Conservation (phyloP, 1,140 invertebrate genomes). For the Matsumurasca onukii region DNA sequence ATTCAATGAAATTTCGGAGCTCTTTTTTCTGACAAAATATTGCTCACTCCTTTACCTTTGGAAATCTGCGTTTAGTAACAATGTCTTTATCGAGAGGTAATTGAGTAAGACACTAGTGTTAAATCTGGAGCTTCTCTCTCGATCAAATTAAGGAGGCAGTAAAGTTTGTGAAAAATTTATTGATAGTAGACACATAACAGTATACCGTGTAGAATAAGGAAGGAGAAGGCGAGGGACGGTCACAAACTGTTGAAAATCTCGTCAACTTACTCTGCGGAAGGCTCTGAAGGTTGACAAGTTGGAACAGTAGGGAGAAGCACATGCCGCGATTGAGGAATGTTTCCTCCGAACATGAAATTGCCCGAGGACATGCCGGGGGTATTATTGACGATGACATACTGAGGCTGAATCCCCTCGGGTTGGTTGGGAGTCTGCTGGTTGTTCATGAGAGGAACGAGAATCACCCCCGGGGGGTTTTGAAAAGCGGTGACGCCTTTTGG, state of each 20-base stretch:
- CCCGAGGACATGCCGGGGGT: slow-evolving; percentile 23
- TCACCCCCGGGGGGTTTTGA: slow-evolving; percentile 34
- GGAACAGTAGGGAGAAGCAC: background rate
- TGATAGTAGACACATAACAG: no score
- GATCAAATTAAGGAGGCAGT: no score
- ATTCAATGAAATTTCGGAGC: no score
- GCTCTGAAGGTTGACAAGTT: slow-evolving; percentile 3
- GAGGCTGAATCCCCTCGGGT: slow-evolving; percentile 23
- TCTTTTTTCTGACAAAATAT: no score
- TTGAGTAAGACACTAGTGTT: no score
- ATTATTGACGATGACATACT: slow-evolving; percentile 35
- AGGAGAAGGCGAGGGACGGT: no score
- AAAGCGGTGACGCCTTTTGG: slow-evolving; percentile 10
- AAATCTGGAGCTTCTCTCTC: no score
- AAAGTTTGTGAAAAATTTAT: no score
- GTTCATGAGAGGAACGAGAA: slow-evolving; percentile 35
- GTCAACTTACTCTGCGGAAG: slow-evolving; percentile 23
- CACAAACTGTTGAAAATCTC: background rate
- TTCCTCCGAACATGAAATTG: slow-evolving; percentile 33
- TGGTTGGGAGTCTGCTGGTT: background rate
- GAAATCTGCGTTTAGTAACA: no score
- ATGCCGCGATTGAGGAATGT: slow-evolving; percentile 23
- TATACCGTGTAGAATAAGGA: no score
- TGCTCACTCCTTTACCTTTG: no score
- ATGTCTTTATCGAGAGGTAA: no score